phyloP scores from a whole-genome alignment of 2,888 invertebrate genomes.

The Pseudococcus jackbeardsleyi region DNA sequence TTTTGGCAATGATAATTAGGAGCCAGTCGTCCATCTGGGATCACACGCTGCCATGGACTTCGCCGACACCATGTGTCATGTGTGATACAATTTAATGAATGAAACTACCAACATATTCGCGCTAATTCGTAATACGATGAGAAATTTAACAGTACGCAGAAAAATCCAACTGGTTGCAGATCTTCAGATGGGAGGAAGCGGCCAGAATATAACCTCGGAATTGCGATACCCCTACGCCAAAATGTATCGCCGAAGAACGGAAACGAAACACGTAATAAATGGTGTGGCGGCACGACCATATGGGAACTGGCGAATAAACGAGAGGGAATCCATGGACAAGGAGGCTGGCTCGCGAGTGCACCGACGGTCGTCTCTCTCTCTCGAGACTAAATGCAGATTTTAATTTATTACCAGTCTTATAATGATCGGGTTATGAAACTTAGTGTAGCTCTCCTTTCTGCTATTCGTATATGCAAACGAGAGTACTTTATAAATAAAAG shows the following conservation, averaged over 20 bases:
- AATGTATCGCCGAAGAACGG: background rate
- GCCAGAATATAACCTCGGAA: conserved; percentile 6
- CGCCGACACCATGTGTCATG: background rate
- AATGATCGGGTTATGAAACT: conserved; percentile 46
- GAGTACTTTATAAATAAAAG: background rate
- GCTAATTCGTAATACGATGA: conserved; percentile 25
- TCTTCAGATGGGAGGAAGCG: background rate
- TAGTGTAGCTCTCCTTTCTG: background rate
- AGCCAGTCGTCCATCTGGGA: background rate
- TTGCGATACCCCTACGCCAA: conserved; percentile 31
- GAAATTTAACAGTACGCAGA: background rate
- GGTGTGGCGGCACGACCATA: conserved; percentile 22
- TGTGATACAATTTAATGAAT: conserved; percentile 32
- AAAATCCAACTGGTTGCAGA: conserved; percentile 27
- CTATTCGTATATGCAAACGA: background rate
- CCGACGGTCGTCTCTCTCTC: background rate
- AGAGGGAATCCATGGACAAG: conserved; percentile 28
- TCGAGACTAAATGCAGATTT: conserved; percentile 14
- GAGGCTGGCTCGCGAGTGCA: conserved; percentile 2
- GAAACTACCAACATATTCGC: background rate
- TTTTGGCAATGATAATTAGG: too few species aligned
- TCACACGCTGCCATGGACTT: background rate
- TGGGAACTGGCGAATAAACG: conserved; percentile 25
- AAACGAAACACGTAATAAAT: background rate
- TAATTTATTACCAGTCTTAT: background rate